Percentiles rank a stretch among this genome's conserved stretches.
Conservation (phyloP, 2,797 vertebrate species). For the Gymnopithys bicolor region DNA sequence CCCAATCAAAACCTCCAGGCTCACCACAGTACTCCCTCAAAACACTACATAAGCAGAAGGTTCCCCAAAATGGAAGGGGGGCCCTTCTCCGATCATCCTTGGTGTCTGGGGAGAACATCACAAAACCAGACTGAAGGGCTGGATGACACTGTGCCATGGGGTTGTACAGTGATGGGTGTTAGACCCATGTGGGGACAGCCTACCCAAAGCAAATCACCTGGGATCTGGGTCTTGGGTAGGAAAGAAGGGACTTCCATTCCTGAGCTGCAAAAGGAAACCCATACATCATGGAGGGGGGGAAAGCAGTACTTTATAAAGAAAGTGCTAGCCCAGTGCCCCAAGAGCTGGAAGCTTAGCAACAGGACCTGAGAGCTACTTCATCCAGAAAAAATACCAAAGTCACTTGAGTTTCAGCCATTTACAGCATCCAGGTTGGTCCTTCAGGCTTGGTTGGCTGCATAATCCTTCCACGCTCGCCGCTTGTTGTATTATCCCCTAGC, state of each 20-base stretch:
- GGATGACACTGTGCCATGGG: neutral
- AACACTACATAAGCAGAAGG: neutral
- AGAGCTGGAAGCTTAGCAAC: neutral
- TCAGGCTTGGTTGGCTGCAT: neutral
- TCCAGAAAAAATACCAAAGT: neutral
- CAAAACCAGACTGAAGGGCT: neutral
- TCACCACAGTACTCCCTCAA: accelerated
- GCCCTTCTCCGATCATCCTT: neutral
- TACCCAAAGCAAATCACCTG: neutral
- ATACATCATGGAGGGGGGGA: neutral
- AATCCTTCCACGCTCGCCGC: neutral
- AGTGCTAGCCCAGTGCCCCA: neutral
- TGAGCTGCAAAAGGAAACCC: neutral
- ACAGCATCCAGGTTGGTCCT: neutral
- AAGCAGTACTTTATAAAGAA: neutral
- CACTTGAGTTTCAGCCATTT: neutral
- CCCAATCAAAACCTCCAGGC: neutral
- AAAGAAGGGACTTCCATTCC: neutral
- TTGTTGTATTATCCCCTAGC: neutral
- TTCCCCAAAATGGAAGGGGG: too few relatives aligned
- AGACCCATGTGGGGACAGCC: neutral
- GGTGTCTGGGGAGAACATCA: neutral
- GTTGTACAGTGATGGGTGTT: neutral
- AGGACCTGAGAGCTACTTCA: neutral
- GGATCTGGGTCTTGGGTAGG: neutral